Base-by-base conservation (phyloP, 2,888 invertebrate species). In the Aporophyla lueneburgensis region DNA sequence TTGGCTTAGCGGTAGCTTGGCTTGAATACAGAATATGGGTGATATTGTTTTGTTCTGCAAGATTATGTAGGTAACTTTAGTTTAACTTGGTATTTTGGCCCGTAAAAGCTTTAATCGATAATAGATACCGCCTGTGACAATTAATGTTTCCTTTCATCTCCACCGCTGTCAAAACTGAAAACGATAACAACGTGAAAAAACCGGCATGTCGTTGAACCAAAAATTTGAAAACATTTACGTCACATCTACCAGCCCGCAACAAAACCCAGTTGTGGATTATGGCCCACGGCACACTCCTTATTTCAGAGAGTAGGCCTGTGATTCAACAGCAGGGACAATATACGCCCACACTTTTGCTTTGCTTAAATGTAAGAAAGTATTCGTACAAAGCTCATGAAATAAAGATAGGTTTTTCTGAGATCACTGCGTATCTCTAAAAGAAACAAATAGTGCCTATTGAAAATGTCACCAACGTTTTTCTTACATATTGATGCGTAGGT, bases 1-100 rank as follows among this genome's bases (percentile, higher is more conserved):
- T 78, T 77, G 70, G 53, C 74, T 83, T 77, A 71, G 62, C 40
- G 16, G 65, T n/a, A 56, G 51, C 43, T 61, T 56, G 68, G 21
- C 61, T 82, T 54, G 71, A 81, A 80, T 84, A 68, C 49, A 21
- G 7, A 53, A 74, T 21, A 43, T 49, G n/a, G 6, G 5, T 21
- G 6, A 53, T 56, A 62, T 61, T 74, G 61, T 59, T 33, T 68
- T 40, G 9, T 74, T 21, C 6, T 10, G 27, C 27, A 10, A 24
- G n/a, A 69, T 40, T 75, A 53, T 56, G 27, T 53, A 5, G 9
- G 5, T 53, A 19, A 19, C 1, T 0, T 43, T 21, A 27, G 21
- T 19, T 43, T 33, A n/a, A 12, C 5, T 16, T 49, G n/a, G 14
- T 14, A 40, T n/a, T 59, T 19, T n/a, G 58, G 2, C 9, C 43